Conservation (phyloP, 2,797 vertebrate genomes). For the Enteromius trimaculatus region DNA sequence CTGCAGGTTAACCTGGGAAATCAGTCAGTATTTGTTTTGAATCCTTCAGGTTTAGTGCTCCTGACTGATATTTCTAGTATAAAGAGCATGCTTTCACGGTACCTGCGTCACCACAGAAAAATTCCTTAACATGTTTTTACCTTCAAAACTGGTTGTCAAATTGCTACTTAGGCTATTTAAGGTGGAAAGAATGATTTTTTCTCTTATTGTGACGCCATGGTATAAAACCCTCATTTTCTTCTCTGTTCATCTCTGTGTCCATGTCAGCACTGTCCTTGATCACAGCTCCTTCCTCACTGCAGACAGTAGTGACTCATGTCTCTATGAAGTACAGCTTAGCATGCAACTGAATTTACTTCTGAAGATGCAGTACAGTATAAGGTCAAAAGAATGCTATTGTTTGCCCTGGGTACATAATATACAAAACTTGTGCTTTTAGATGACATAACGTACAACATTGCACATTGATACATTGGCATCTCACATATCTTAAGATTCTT, state of each 20-base stretch:
- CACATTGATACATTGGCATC: background rate
- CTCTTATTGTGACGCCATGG: constrained; percentile 61
- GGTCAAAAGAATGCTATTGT: background rate
- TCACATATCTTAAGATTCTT: background rate
- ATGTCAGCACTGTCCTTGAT: constrained; percentile 51
- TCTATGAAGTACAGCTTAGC: constrained; percentile 38
- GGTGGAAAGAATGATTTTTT: constrained; percentile 22
- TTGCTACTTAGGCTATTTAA: constrained; percentile 15
- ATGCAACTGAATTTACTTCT: background rate
- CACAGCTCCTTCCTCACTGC: constrained; percentile 26
- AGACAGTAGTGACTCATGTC: constrained; percentile 50
- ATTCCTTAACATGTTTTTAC: background rate
- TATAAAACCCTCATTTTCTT: constrained; percentile 61
- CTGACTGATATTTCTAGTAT: background rate
- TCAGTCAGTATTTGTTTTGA: background rate
- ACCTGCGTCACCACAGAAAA: background rate
- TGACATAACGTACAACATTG: background rate
- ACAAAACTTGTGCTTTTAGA: background rate
- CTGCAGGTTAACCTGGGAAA: background rate
- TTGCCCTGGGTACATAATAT: background rate
- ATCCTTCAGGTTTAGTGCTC: background rate
- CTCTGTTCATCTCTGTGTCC: constrained; percentile 44
- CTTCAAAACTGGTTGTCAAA: background rate
- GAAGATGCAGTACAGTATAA: background rate
- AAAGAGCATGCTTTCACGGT: background rate